phyloP scores from a whole-genome alignment of 2,888 invertebrate genomes.

The Cheiracanthium punctorium region DNA sequence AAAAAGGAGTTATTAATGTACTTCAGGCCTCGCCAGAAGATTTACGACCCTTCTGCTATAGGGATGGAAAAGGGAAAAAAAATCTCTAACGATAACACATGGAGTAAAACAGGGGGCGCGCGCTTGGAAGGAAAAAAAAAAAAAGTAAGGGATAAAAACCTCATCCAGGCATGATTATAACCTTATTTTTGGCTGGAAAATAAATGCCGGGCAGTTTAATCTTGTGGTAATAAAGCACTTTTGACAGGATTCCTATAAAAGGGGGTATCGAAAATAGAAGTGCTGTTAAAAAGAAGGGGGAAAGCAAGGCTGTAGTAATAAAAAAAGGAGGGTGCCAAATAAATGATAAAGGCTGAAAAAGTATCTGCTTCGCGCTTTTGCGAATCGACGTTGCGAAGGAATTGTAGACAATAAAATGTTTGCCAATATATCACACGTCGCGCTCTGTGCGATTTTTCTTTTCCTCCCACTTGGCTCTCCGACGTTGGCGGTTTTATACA shows the following conservation, averaged over 20 bases:
- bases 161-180: conserved; percentile 65
- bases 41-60: conserved; percentile 47
- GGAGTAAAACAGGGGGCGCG: conserved; percentile 26
- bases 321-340: conserved; percentile 54
- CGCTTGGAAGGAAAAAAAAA: conserved; percentile 19
- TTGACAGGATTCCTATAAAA: conserved; percentile 69
- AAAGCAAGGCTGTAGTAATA: conserved; percentile 28
- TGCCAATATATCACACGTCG: conserved; percentile 56
- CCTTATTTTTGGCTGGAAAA: conserved; percentile 65
- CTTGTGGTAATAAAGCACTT: conserved; percentile 69
- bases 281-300: conserved; percentile 58
- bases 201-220: conserved; percentile 68
- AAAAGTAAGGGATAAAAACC: conserved; percentile 38
- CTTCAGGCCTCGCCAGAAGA: conserved; percentile 30
- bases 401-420: conserved; percentile 69
- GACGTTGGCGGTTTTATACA: conserved; percentile 9
- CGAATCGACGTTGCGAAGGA: conserved; percentile 48
- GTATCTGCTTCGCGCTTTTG: conserved; percentile 66
- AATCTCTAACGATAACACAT: background rate
- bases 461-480: background rate
- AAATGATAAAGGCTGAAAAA: conserved; percentile 67
- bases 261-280: conserved; percentile 63
- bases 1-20: conserved; percentile 68
- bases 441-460: background rate
- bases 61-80: background rate